These are phyloP conservation scores for Drosophila ficusphila DNA, from an alignment of 1,140 invertebrate species.

Conservation along the genomic window DNA sequence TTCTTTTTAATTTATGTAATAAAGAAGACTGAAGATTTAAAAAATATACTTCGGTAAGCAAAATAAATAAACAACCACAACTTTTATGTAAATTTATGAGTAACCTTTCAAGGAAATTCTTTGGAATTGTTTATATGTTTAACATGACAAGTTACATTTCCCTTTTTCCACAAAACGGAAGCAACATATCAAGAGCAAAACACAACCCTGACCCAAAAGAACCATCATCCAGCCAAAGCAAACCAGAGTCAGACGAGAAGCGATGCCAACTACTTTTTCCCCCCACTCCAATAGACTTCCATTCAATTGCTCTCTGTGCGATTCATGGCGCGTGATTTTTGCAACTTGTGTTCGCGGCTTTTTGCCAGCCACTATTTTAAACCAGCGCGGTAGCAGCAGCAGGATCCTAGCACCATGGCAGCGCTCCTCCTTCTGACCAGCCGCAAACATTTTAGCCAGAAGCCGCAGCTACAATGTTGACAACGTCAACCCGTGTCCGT, in stretches of 20 bases:
- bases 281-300: slow-evolving; percentile 27
- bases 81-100: no score
- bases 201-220: slow-evolving; percentile 20
- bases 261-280: slow-evolving; percentile 9
- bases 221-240: slow-evolving; percentile 9
- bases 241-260: slow-evolving; percentile 26
- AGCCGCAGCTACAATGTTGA: slow-evolving; percentile 80
- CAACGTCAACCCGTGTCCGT: slow-evolving; percentile 60
- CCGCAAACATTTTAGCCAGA: slow-evolving; percentile 75
- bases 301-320: slow-evolving; percentile 66
- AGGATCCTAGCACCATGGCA: slow-evolving; percentile 19
- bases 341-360: slow-evolving; percentile 75
- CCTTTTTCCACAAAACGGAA: not conserved
- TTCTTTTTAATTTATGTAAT: no score
- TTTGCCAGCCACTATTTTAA: slow-evolving; percentile 71
- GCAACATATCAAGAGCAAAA: slow-evolving; percentile 9
- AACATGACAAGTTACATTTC: not conserved
- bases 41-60: no score
- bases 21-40: no score
- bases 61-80: no score
- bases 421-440: slow-evolving; percentile 3
- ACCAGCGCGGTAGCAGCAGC: not conserved
- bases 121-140: not conserved
- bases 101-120: not conserved
- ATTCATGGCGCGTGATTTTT: slow-evolving; percentile 78